Base-by-base conservation (phyloP, 1,140 invertebrate species). In the Pararge aegeria region DNA sequence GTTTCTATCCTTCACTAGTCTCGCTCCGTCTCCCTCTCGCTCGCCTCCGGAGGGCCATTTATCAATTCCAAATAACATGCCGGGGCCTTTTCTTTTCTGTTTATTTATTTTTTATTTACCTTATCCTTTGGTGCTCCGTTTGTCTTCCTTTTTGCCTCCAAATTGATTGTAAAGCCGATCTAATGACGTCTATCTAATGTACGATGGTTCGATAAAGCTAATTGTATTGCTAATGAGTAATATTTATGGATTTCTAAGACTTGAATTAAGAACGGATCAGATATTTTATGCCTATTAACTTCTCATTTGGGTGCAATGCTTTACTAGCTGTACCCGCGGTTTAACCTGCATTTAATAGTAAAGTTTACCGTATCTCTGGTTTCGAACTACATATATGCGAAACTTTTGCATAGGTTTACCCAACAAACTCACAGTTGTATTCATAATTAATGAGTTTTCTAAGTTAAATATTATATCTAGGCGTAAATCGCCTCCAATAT, bases 41-140 rank as follows among this genome's bases (percentile, higher is more conserved):
- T 65, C 81, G 72, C 78, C 80, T 86, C 71, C 67, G 82, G 78
- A 81, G 75, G 80, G 76, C 82, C 78, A 89, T 89, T 89, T 89
- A 89, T 89, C 86, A 86, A 89, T 83, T 80, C 86, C 80, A 84
- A 89, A 86, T 86, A 87, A 86, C 84, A 87, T 83, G 71, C 81
- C 80, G 75, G 83, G 77, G 68, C 76, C 80, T 73, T 87, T 89
- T 86, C 71, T 81, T 68, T 75, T 74, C 62, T 78, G 77, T 87
- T 84, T 83, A 72, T 85, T 85, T 83, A 61, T 86, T 87, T 86
- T 86, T 87, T 87, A 79, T 83, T 86, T 83, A 81, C 82, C 71
- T 84, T 82, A 82, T 83, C 78, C 77, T 83, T 81, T 73, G 77
- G 64, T 80, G 78, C 72, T 75, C 73, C 73, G 69, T 81, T 78